Percentiles rank a stretch among this genome's conserved stretches.
Conservation (phyloP, 2,888 invertebrate genomes). For the Apamea epomidion region DNA sequence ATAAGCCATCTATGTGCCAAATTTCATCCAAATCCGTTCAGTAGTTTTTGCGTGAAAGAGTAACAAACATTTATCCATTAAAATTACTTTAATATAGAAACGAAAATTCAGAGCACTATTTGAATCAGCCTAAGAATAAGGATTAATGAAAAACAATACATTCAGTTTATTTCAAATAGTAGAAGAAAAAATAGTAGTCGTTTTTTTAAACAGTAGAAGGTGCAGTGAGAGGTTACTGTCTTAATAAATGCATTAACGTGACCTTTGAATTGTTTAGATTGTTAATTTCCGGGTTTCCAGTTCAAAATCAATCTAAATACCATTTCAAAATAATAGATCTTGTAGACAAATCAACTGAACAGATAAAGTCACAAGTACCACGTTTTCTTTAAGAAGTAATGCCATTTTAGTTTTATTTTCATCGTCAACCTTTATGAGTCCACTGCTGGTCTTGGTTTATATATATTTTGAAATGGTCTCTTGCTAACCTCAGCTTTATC, state of each 20-base stretch:
- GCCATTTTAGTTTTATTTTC: constrained; percentile 30
- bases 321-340: not conserved
- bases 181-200: too few species aligned
- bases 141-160: not conserved
- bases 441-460: constrained; percentile 11
- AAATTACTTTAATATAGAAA: too few species aligned
- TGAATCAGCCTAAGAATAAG: not conserved
- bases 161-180: not conserved
- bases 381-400: not conserved
- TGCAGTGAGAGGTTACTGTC: not conserved
- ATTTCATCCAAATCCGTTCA: too few species aligned
- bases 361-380: constrained; percentile 16
- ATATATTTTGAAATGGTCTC: constrained; percentile 6
- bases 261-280: not conserved
- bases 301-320: not conserved
- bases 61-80: too few species aligned
- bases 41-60: too few species aligned
- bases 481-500: not conserved
- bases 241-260: not conserved
- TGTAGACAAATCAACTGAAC: not conserved
- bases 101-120: not conserved
- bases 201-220: not conserved
- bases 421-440: constrained; percentile 29
- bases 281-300: not conserved
- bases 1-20: too few species aligned